phyloP scores from a whole-genome alignment of 2,113 vertebrate genomes.

The Diadophis punctatus region DNA sequence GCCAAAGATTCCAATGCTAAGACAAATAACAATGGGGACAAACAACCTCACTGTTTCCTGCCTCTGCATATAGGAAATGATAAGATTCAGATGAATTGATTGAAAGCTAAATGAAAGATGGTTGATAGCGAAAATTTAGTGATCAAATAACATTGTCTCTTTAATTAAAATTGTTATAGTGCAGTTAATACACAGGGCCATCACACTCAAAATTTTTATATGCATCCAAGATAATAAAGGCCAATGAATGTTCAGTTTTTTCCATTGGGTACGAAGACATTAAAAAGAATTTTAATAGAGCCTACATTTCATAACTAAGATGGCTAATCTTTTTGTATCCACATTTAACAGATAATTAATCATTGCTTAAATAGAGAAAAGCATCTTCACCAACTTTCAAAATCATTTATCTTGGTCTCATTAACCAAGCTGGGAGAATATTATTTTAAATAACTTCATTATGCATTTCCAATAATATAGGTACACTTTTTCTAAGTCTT shows the following conservation, averaged over 20 bases:
- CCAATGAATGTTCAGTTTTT: neutral
- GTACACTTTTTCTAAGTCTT: neutral
- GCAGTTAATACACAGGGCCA: neutral
- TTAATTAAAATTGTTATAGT: neutral
- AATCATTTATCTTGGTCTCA: neutral
- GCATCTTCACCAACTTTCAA: neutral
- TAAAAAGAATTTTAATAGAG: neutral
- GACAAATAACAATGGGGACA: neutral
- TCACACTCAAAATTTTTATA: neutral
- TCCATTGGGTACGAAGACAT: neutral
- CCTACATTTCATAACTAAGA: neutral
- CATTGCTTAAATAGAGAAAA: neutral
- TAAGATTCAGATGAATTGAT: neutral
- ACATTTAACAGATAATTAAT: neutral
- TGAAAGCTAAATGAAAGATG: neutral
- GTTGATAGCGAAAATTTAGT: neutral
- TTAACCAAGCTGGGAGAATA: neutral
- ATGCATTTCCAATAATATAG: neutral
- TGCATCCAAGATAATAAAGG: neutral
- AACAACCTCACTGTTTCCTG: neutral
- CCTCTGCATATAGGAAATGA: neutral
- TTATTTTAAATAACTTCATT: neutral
- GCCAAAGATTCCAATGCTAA: neutral
- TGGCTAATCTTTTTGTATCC: neutral
- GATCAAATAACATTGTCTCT: neutral